Base-by-base conservation (phyloP, 2,113 vertebrate genomes). In the Dipodomys spectabilis region DNA sequence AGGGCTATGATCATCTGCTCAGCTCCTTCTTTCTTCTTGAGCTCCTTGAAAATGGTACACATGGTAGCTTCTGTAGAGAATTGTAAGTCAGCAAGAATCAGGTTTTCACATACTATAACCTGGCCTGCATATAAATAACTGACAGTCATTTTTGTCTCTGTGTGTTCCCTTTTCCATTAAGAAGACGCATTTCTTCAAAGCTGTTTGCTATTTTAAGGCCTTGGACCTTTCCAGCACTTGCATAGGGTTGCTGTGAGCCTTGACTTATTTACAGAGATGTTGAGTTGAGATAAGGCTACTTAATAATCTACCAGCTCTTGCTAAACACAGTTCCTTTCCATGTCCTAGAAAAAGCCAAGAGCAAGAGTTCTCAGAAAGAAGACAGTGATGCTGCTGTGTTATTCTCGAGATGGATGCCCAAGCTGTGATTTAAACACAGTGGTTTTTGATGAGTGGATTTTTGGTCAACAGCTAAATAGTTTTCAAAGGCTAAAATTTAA, bases 211-310 rank as follows among this genome's bases (percentile, higher is more conserved):
- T 98, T 95, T 98, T 98, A 98, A 98, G 97, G 96, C 96, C 98
- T 97, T 96, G 95, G 97, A 98, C 97, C 98, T 98, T 98, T 98
- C 97, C 96, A 98, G 97, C 94, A 96, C 95, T 97, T 97, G 95
- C 97, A 97, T 96, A 98, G 91, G 96, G 93, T 97, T 98, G 92
- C 96, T 90, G 94, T 98, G 98, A 99, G 98, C 98, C 98, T 98
- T 98, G 98, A 98, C 98, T 98, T 98, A 98, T 98, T 98, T 98
- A 98, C 98, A 96, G 97, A 98, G 97, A 98, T 98, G 90, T 53
- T 0, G 27, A 97, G 81, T 62, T 62, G 79, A 98, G 98, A 98
- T 98, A 98, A 98, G 96, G 90, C 86, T 97, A 98, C 96, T 98
- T 98, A 97, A 97, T 97, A 97, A 98, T 97, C 96, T 94, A 97